Base-by-base conservation (phyloP, 64 coral and sea anemone species). In the Hydrozoanthus tunicans region DNA sequence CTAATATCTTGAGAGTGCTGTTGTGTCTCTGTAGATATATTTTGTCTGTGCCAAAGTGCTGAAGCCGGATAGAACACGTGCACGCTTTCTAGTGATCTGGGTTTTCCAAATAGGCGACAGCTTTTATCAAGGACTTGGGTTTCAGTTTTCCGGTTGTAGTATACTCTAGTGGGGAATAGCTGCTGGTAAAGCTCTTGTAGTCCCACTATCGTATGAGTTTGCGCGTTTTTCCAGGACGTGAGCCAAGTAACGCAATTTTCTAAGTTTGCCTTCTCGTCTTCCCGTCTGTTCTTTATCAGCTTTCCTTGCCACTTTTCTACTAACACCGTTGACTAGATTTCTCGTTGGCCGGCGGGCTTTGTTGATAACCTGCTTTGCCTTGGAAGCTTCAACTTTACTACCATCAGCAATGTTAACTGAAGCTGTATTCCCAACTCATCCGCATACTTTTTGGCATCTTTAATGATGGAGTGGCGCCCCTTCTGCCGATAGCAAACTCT, bases 221-320 rank as follows among this genome's bases (percentile, higher is more conserved):
- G 64, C 26, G 83, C 83, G 68, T 88, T 57, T 66, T 73, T 69
- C 24, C 83, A 88, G 5, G 32, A 51, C 6, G 64, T 70, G 54
- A 88, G 25, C 63, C 83, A 88, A n/a, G 65, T 68, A 53, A 72
- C 70, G 65, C 64, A 88, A 15, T 73, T 73, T 66, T 69, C 64
- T 54, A 53, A 14, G 7, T 71, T 56, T 20, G 68, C 26, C 27
- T 88, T 73, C 62, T 88, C 65, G 68, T 88, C 83, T 6, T 88
- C 83, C 83, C 83, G 72, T 88, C 64, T 88, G n/a, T 62, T 82
- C 58, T 88, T 88, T 9, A 88, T 69, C 13, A 88, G 54, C 83
- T 70, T 88, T 88, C 83, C 83, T 12, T 88, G 83, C 83, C 83
- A 73, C 61, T 66, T 88, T 70, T 71, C 64, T 72, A 52, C 64